Base-by-base conservation (phyloP, 2,888 invertebrate species). In the Spatulosminthurus flaviceps region DNA sequence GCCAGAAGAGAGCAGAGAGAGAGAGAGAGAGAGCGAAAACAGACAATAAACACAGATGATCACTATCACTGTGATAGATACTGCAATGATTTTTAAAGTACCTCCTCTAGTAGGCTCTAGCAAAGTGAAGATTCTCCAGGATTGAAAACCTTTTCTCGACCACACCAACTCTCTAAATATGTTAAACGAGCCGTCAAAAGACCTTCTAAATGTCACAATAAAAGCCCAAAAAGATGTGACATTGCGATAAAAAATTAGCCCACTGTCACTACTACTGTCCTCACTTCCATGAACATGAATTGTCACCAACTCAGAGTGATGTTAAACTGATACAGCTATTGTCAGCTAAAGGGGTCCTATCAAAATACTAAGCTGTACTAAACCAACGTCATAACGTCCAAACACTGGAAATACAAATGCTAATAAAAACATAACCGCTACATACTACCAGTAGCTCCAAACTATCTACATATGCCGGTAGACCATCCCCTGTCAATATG, bases 121-220 rank as follows among this genome's bases (percentile, higher is more conserved):
- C 7, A 71, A 26, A 72, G 24, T 72, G 72, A 42, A 72, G 22
- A 72, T 22, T 51, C 64, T 64, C 11, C 26, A 2, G n/a, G 26
- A 72, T 51, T 42, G 21, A 71, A 71, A 34, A 11, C 21, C 7
- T 41, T 42, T 11, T 2, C 9, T 42, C 13, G 22, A 29, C 21
- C 41, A 71, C 42, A 71, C 41, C 11, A 19, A 5, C 21, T 2
- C 60, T 7, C n/a, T 21, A 19, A 4, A 21, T 60, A 60, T 60
- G 21, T 60, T n/a, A 51, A 51, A 51, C 51, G 9, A 51, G 51
- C 51, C 51, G 51, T n/a, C 21, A 70, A 70, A 70, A 19, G 28
- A 67, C 28, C 42, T 42, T 71, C 26, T 72, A 72, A 64, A 43
- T 72, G 72, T 72, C 72, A 72, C 72, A 72, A 72, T 60, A 71